A percentile compares a stretch with the other conserved stretches of the same genome.
Evolutionary conservation across 2,888 invertebrate genomes (phyloP).

Genomic region (Sinohyriopsis cumingii): DNA sequence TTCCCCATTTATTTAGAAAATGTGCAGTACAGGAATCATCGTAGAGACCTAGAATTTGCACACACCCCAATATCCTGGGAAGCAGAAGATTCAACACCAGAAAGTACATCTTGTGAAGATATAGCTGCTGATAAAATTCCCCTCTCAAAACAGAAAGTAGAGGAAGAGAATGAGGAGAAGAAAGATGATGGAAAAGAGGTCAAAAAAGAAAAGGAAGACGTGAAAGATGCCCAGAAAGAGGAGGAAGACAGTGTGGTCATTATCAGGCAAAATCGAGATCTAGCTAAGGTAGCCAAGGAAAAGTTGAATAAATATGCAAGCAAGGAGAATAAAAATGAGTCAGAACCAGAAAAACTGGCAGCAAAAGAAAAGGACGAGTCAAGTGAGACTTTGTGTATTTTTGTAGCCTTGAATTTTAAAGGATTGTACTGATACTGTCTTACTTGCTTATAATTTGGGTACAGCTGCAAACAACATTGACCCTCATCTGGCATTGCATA

Average conservation of each 20-base stretch:
- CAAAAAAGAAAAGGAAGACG: conserved; percentile 23
- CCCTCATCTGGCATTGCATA: no score
- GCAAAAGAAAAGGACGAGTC: no score
- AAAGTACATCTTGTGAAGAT: conserved; percentile 26
- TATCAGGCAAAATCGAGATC: conserved; percentile 25
- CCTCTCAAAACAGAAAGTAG: conserved; percentile 30
- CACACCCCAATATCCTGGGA: conserved; percentile 59
- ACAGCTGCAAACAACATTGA: no score
- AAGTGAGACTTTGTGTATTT: no score
- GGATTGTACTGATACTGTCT: no score
- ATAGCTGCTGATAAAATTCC: conserved; percentile 23
- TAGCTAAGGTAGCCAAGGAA: conserved; percentile 38
- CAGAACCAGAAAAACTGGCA: not conserved
- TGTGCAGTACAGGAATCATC: conserved; percentile 47
- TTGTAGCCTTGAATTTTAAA: no score
- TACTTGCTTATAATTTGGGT: no score
- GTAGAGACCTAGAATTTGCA: conserved; percentile 51
- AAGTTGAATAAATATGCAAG: conserved; percentile 45
- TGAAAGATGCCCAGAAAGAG: conserved; percentile 5
- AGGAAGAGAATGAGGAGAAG: conserved; percentile 20
- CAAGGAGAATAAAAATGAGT: conserved; percentile 36
- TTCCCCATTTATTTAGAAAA: conserved; percentile 50
- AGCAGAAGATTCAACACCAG: conserved; percentile 11
- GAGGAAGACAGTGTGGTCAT: conserved; percentile 26
- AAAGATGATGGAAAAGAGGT: conserved; percentile 22